phyloP scores from a whole-genome alignment of 2,113 vertebrate species.

The Periophthalmodon schlosseri region DNA sequence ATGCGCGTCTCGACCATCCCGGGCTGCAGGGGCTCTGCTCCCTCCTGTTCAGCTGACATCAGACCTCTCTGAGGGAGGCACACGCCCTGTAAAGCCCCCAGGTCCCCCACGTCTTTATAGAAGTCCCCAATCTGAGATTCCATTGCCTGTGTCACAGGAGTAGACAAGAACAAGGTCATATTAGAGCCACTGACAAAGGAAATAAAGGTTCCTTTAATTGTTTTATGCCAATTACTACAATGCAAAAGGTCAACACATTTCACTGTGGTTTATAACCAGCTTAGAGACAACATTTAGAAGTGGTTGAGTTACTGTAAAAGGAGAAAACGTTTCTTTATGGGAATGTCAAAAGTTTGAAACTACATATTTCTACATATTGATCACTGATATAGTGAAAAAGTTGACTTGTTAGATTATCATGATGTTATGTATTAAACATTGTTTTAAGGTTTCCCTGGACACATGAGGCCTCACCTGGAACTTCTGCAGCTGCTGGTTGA shows the following conservation, averaged over 20 bases:
- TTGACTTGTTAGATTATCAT: too few relatives aligned
- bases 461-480: slow-evolving; percentile 82
- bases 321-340: too few relatives aligned
- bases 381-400: too few relatives aligned
- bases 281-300: too few relatives aligned
- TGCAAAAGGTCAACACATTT: too few relatives aligned
- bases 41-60: slow-evolving; percentile 78
- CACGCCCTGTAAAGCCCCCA: slow-evolving; percentile 78
- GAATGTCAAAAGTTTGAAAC: not conserved
- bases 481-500: slow-evolving; percentile 90
- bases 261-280: too few relatives aligned
- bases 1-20: slow-evolving; percentile 82
- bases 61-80: slow-evolving; percentile 80
- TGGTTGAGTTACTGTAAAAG: too few relatives aligned
- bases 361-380: too few relatives aligned
- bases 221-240: not conserved
- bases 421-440: too few relatives aligned
- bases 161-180: slow-evolving; percentile 41
- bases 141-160: slow-evolving; percentile 76
- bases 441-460: too few relatives aligned
- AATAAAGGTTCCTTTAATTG: slow-evolving; percentile 8
- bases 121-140: slow-evolving; percentile 88
- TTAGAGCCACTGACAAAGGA: slow-evolving; percentile 37
- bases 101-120: slow-evolving; percentile 79
- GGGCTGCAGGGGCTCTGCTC: slow-evolving; percentile 75